Evolutionary conservation across 2,888 invertebrate species (phyloP).

Genomic region (Melanargia galathea): DNA sequence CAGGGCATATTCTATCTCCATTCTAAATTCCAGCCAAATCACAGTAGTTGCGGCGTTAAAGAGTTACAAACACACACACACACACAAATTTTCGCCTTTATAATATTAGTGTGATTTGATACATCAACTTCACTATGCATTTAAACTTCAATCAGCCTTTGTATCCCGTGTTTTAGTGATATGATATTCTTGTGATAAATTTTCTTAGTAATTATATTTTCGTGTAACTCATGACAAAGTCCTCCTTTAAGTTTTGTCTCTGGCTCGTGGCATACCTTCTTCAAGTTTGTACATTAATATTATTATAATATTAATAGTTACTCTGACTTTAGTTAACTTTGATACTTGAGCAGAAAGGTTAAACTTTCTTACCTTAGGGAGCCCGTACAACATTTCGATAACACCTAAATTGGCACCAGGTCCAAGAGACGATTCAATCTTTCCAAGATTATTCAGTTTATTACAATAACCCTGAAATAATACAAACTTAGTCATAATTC

Average conservation of each 20-base stretch:
- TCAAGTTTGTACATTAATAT: not conserved
- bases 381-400: constrained; percentile 75
- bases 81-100: no score
- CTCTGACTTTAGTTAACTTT: not conserved
- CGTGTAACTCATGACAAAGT: not conserved
- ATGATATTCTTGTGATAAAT: no score
- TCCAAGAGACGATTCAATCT: constrained; percentile 54
- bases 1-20: no score
- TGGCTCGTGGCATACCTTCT: not conserved
- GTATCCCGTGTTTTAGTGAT: not conserved
- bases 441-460: constrained; percentile 58
- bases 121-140: no score
- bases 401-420: constrained; percentile 69
- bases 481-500: not conserved
- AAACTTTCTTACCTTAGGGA: constrained; percentile 65
- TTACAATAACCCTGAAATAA: constrained; percentile 69
- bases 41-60: no score
- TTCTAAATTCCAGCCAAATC: no score
- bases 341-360: not conserved
- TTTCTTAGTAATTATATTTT: not conserved
- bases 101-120: no score
- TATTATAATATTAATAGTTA: not conserved
- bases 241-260: not conserved
- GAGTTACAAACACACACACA: no score
- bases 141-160: not conserved